Evolutionary conservation across 30 jellyfish, hydroid and myxozoan genomes (phyloP).

Genomic region (Turritopsis dohrnii): DNA sequence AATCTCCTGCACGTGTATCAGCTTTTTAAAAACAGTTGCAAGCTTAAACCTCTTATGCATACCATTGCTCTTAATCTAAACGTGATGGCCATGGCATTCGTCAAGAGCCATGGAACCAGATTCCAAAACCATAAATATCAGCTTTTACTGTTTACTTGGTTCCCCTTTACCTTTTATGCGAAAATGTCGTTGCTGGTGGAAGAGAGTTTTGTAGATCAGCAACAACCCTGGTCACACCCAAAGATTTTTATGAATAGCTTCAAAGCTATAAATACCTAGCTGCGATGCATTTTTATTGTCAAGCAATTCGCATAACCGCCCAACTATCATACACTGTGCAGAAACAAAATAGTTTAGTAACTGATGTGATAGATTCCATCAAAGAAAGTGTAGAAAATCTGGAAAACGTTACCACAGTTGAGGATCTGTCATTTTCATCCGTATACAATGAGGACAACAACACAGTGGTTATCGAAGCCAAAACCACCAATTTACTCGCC

Average conservation of each 20-base stretch:
- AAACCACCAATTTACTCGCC: too few relatives aligned
- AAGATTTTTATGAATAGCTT: conserved; percentile 32
- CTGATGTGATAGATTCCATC: too few relatives aligned
- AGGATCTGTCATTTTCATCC: too few relatives aligned
- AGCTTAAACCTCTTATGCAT: neutral
- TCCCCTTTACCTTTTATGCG: conserved; percentile 30
- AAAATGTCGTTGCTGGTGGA: conserved; percentile 46
- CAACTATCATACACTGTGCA: neutral
- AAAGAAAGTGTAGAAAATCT: too few relatives aligned
- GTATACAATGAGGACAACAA: too few relatives aligned
- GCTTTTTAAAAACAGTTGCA: conserved; percentile 27
- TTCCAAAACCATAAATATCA: conserved; percentile 25
- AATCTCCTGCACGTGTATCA: neutral
- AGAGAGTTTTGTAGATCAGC: conserved; percentile 36
- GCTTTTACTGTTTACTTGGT: conserved; percentile 28
- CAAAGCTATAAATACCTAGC: too few relatives aligned
- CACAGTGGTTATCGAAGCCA: too few relatives aligned
- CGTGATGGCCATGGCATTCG: conserved; percentile 29
- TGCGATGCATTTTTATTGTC: neutral
- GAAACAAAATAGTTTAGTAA: too few relatives aligned
- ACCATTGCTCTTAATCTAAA: conserved; percentile 3
- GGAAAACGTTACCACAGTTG: too few relatives aligned
- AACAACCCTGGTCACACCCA: conserved; percentile 43
- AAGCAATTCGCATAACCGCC: conserved; percentile 6
- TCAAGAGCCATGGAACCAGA: conserved; percentile 48